These are phyloP conservation scores for Cyprinus carpio DNA, from an alignment of 2,113 vertebrate genomes.

Conservation along the genomic window DNA sequence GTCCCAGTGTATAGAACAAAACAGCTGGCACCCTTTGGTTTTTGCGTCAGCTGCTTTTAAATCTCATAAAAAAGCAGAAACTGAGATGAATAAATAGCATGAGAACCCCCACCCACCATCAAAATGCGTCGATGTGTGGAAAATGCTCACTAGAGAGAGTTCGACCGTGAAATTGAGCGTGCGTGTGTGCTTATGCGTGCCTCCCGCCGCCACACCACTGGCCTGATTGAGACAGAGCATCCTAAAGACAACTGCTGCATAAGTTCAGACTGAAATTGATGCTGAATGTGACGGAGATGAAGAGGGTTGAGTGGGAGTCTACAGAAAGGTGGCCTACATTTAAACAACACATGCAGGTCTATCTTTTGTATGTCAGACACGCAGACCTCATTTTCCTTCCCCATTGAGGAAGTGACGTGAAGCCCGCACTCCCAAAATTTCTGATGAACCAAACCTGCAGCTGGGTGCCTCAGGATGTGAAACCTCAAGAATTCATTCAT, in stretches of 20 bases:
- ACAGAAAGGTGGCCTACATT: slow-evolving; percentile 51
- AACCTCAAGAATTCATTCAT: slow-evolving; percentile 46
- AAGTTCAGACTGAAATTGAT: background rate
- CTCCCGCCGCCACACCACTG: background rate
- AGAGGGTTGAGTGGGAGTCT: slow-evolving; percentile 29
- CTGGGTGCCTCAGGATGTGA: slow-evolving; percentile 12
- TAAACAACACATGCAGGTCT: slow-evolving; percentile 22
- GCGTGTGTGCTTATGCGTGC: slow-evolving; percentile 8
- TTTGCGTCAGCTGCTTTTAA: background rate
- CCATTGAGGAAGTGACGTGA: slow-evolving; percentile 58
- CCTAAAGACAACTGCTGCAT: background rate
- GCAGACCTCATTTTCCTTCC: slow-evolving; percentile 26
- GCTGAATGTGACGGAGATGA: background rate
- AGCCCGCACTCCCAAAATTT: slow-evolving; percentile 38
- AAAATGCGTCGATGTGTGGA: background rate
- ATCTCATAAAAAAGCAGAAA: slow-evolving; percentile 1
- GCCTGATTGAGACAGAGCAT: slow-evolving; percentile 17
- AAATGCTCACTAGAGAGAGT: slow-evolving; percentile 4
- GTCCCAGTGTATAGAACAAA: background rate
- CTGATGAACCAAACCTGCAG: slow-evolving; percentile 60
- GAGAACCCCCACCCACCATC: background rate
- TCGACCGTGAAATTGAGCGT: background rate
- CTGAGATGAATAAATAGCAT: background rate
- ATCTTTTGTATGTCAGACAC: slow-evolving; percentile 45
- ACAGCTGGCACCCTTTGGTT: no score